Evolutionary conservation across 2,113 vertebrate species (phyloP), one percentile per base, ranked within the genome.

Genomic region (Brachyhypopomus occidentalis): DNA sequence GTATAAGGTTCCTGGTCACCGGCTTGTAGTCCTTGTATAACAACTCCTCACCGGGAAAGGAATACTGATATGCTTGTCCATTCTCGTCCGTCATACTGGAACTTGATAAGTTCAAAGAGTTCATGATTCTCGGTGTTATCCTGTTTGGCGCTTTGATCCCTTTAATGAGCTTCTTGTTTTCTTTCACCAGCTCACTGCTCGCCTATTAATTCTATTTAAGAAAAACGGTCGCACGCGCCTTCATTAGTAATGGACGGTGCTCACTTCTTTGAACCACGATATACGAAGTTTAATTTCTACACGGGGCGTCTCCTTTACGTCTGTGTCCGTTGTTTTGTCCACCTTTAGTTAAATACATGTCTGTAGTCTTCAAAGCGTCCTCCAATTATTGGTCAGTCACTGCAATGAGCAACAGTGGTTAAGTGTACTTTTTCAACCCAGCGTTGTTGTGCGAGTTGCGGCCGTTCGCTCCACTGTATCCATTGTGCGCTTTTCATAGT

Each of bases 21-120:
- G 94, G 93, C 27, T 88, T 91, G 89, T 91, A 95, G 76, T 95
- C 93, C 25, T 80, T 84, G 87, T 92, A 95, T 67, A 95, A 80
- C 0, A 92, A 87, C 16, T 91, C 92, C 0, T 93, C 93, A 3
- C 75, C 36, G 0, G 89, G 58, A 11, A 83, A 9, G 0, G 88
- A 83, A 14, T 88, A 89, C n/a, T 90, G 89, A 70, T 84, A 89
- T 0, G 79, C 80, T 0, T 87, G 90, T 0, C 66, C 85, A 6
- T 63, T 72, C 0, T 79, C 88, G 5, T 30, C 82, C 0, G 85
- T 90, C 22, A 80, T 81, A 81, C 92, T 92, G 20, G 85, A 34
- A 17, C 70, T 81, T 58, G 81, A 85, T 5, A 87, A 7, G 25
- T 94, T 93, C 23, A 77, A 52, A 1, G 70, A 73, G 71, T 87